A percentile compares a stretch with the other conserved stretches of the same genome.
Conservation (phyloP, 92 coral and sea anemone species). For the Parazoanthus atlanticus region DNA sequence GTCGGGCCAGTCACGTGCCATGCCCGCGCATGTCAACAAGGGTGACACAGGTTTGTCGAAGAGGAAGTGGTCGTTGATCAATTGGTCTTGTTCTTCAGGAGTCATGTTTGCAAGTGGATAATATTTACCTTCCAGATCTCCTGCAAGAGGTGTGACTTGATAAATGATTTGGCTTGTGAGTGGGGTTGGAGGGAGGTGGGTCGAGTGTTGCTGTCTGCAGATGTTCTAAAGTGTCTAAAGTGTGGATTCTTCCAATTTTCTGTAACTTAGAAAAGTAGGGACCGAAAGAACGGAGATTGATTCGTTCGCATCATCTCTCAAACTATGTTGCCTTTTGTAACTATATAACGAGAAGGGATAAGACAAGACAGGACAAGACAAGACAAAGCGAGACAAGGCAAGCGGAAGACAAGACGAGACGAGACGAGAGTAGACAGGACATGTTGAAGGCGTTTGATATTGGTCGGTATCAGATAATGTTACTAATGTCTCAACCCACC, state of each 20-base stretch:
- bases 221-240: neutral
- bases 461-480: neutral
- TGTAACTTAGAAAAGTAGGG: too few relatives aligned
- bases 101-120: constrained; percentile 91
- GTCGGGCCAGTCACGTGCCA: constrained; percentile 99
- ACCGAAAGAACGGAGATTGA: too few relatives aligned
- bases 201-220: neutral
- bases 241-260: too few relatives aligned
- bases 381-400: too few relatives aligned
- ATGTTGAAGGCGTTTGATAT: too few relatives aligned
- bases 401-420: too few relatives aligned
- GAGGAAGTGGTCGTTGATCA: constrained; percentile 94
- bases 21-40: constrained; percentile 97
- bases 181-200: neutral
- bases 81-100: constrained; percentile 86
- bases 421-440: too few relatives aligned
- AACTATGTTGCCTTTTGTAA: too few relatives aligned
- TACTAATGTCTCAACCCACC: constrained; percentile 48
- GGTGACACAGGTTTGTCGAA: constrained; percentile 99
- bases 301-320: too few relatives aligned
- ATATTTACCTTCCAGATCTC: constrained; percentile 86
- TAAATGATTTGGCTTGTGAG: too few relatives aligned
- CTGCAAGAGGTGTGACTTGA: constrained; percentile 37
- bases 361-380: too few relatives aligned
- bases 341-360: too few relatives aligned